Base-by-base conservation (phyloP, 1,140 invertebrate species). In the Leptoteleia sp. region DNA sequence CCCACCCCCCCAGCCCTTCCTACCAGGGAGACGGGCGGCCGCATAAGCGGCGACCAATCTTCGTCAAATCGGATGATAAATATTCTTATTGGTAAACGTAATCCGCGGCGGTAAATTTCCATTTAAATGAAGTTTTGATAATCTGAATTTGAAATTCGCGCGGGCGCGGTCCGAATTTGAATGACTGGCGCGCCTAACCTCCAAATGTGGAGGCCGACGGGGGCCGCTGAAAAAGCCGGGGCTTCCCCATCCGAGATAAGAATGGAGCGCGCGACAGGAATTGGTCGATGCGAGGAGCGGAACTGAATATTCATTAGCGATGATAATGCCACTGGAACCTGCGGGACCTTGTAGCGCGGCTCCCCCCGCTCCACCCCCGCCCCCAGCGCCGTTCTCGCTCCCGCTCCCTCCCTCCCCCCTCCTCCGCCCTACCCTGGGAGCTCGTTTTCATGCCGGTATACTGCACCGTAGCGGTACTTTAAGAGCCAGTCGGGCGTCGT, bases 281-380 rank as follows among this genome's bases (percentile, higher is more conserved):
- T 83, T 83, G 80, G 80, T 54, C 84, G 82, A 84, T 82, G 80
- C 75, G 70, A 42, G 48, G 19, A 73, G 80, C 73, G 75, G 73
- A 84, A 84, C 81, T 87, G 84, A 87, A 87, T 87, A 87, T 87
- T 87, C 85, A 86, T 87, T 87, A 84, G 84, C 67, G 80, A 87
- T 83, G 84, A 86, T 86, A 86, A 86, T 87, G 82, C 84, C 79
- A 81, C 75, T 79, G 76, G 81, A 85, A 78, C 79, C 76, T 70
- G 52, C 62, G 72, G 71, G 70, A 80, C 70, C 62, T 57, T 61
- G 57, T 47, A 37, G 25, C 48, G 43, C 57, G 29, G 37, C 40
- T n/a, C n/a, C n/a, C n/a, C n/a, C n/a, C n/a, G n/a, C n/a, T n/a
- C n/a, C n/a, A n/a, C n/a, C n/a, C n/a, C n/a, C n/a, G n/a, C n/a